Evolutionary conservation across 1,140 invertebrate genomes (phyloP), one percentile per base, ranked within the genome.

Genomic region (Zaprionus nigranus): DNA sequence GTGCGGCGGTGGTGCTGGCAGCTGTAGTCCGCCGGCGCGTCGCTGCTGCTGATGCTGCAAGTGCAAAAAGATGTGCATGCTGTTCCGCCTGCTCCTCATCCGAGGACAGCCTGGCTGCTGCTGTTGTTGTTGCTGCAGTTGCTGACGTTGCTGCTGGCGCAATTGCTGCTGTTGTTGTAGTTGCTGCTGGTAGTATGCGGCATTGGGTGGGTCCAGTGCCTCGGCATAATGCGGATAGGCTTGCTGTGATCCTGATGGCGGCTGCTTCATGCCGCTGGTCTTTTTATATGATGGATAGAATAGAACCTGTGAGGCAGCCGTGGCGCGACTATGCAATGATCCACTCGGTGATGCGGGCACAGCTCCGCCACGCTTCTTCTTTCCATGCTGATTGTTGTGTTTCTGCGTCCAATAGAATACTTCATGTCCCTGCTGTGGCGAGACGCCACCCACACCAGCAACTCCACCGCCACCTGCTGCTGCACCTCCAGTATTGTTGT

Each of bases 251-350:
- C 30, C 30, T 11, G 70, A 49, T 17, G 93, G 92, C 59, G 91
- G 91, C 9, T 84, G 92, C 58, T 94, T 79, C 51, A 79, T 66
- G 26, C 75, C 43, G 92, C 91, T 84, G 92, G 93, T 81, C 93
- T 94, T 92, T 93, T 94, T 92, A 46, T 92, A 92, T 51, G 92
- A 92, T 30, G 92, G 92, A 70, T 92, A 92, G 53, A 92, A 92
- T 24, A 91, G 58, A 38, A 91, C 88, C 57, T 91, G 91, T 11
- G 91, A 92, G 12, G 85, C 82, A 24, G 91, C 91, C 9, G 91
- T 92, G 6, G 73, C 80, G 11, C 87, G 91, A 36, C 91, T 91
- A 43, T 92, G 91, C n/a, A 92, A 68, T 0, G 91, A 92, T 53
- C 91, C 90, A 30, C 91, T 91, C 0, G 90, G 86, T 6, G 92